Percentiles rank a stretch among this genome's conserved stretches.
Evolutionary conservation across 2,797 vertebrate genomes (phyloP).

Genomic region (Acrocephalus scirpaceus): DNA sequence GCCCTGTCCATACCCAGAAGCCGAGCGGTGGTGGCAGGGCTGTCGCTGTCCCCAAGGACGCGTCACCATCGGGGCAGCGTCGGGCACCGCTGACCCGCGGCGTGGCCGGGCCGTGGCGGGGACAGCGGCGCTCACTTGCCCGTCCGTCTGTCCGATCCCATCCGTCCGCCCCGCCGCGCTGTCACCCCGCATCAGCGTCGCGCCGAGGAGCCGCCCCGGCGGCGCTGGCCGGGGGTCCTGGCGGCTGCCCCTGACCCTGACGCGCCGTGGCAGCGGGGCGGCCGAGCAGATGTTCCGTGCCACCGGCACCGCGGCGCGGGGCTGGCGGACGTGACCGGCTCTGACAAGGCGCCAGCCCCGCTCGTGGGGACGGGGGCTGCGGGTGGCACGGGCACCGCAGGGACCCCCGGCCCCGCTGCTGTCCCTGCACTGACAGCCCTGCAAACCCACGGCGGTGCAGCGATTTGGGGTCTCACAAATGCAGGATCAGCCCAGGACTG

Average conservation of each 20-base stretch:
- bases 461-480: neutral
- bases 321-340: neutral
- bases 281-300: conserved; percentile 89
- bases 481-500: accelerated
- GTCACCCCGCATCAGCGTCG: conserved; percentile 44
- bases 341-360: neutral
- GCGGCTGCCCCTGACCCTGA: conserved; percentile 78
- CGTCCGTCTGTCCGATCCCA: neutral
- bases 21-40: neutral
- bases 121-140: neutral
- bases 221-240: conserved; percentile 64
- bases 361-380: neutral
- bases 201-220: conserved; percentile 36
- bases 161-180: conserved; percentile 4
- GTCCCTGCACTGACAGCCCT: neutral
- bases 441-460: neutral
- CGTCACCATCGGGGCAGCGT: accelerated
- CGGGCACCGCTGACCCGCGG: neutral
- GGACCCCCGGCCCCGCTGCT: accelerated
- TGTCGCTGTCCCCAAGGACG: neutral
- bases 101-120: accelerated
- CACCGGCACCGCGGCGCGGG: conserved; percentile 72
- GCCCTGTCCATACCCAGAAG: neutral
- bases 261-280: conserved; percentile 78
- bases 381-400: accelerated